phyloP scores from a whole-genome alignment of 2,888 invertebrate genomes.

The Trichogramma dendrolimi region DNA sequence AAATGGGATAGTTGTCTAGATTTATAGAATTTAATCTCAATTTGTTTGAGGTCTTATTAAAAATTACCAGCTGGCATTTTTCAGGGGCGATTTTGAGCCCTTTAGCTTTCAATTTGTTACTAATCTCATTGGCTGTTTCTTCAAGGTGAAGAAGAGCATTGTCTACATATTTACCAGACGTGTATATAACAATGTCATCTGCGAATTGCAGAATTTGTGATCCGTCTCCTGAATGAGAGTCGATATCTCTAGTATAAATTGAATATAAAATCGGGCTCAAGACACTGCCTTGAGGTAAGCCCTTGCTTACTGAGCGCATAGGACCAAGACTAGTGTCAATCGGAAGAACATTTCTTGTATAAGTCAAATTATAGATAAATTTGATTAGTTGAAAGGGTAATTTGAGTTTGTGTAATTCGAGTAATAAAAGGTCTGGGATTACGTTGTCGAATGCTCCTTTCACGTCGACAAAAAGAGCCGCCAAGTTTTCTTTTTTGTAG shows the following conservation, averaged over 20 bases:
- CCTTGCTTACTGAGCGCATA: constrained; percentile 13
- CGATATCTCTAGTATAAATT: no score
- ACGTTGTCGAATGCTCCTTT: constrained; percentile 5
- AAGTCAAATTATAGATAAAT: background rate
- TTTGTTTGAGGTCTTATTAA: constrained; percentile 8
- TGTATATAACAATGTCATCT: constrained; percentile 22
- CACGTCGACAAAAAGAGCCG: background rate
- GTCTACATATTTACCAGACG: background rate
- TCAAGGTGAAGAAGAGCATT: no score
- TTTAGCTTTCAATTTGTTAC: background rate
- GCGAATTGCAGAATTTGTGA: constrained; percentile 24
- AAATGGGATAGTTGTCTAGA: constrained; percentile 4
- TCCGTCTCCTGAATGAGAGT: no score
- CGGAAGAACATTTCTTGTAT: background rate
- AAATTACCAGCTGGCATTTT: constrained; percentile 23
- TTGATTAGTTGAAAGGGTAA: background rate
- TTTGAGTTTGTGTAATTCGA: background rate
- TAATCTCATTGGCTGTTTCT: no score
- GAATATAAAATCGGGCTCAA: constrained; percentile 20
- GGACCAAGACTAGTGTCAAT: no score
- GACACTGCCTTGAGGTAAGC: constrained; percentile 22
- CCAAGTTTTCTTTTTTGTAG: no score
- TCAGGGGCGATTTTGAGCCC: constrained; percentile 15
- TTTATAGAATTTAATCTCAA: background rate
- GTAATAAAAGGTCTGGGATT: background rate